These are phyloP conservation scores for Dynastes maya DNA, from an alignment of 2,888 invertebrate genomes.

Conservation along the genomic window DNA sequence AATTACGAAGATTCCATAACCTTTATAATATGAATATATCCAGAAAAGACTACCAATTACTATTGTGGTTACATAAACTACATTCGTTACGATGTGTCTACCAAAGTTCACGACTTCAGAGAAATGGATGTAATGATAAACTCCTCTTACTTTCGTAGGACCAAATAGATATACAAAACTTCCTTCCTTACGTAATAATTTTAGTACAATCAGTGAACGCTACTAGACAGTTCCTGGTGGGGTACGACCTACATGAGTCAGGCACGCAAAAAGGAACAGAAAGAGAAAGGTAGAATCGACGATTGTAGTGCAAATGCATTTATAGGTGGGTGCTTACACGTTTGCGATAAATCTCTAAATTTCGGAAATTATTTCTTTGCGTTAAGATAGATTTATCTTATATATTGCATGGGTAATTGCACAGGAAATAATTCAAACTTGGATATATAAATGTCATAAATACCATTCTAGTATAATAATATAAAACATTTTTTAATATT, in stretches of 20 bases:
- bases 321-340: background rate
- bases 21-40: no score
- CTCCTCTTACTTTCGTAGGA: slow-evolving; percentile 20
- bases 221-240: slow-evolving; percentile 18
- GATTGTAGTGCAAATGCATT: background rate
- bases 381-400: background rate
- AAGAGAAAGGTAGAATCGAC: slow-evolving; percentile 10
- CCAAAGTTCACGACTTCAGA: no score
- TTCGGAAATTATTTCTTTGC: background rate
- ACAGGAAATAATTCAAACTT: no score
- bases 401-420: background rate
- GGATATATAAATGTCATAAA: no score
- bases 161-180: slow-evolving; percentile 8
- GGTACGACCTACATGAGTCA: slow-evolving; percentile 22
- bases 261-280: background rate
- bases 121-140: background rate
- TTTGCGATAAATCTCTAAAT: background rate
- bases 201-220: background rate
- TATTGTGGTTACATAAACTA: no score
- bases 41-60: no score
- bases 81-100: no score
- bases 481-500: no score
- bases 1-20: no score
- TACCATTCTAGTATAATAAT: no score
- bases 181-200: slow-evolving; percentile 18